Conservation (phyloP, 2,888 invertebrate species). For the Melanchra persicariae region DNA sequence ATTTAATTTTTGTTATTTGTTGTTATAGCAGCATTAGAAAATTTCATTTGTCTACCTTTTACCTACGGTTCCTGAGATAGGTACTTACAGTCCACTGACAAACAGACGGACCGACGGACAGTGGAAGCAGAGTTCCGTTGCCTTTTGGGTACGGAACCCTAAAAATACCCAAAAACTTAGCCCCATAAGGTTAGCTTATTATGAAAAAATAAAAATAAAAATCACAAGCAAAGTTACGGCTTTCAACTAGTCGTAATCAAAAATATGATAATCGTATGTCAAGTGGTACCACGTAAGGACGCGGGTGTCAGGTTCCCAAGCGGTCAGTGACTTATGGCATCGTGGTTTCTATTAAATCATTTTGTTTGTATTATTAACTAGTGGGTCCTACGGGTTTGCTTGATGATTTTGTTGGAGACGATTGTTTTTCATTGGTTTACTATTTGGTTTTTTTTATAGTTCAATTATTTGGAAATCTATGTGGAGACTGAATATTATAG, state of each 20-base stretch:
- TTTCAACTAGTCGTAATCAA: constrained; percentile 18
- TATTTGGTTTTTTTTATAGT: too few species aligned
- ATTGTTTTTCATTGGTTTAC: not conserved
- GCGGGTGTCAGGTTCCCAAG: constrained; percentile 67
- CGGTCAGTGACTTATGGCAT: constrained; percentile 64
- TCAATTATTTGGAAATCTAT: too few species aligned
- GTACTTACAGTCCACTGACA: too few species aligned
- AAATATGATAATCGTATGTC: constrained; percentile 58
- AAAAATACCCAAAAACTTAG: not conserved
- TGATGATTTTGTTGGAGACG: constrained; percentile 8
- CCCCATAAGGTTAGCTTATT: too few species aligned
- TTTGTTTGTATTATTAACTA: constrained; percentile 62
- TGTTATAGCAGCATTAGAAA: too few species aligned
- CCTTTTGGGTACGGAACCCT: too few species aligned
- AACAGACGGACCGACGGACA: too few species aligned
- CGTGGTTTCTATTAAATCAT: constrained; percentile 63
- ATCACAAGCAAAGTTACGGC: not conserved
- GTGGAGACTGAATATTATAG: too few species aligned
- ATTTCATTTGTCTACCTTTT: too few species aligned
- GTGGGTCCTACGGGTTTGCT: constrained; percentile 38
- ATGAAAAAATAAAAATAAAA: not conserved
- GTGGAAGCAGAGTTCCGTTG: too few species aligned
- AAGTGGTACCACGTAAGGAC: constrained; percentile 56
- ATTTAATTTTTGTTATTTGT: too few species aligned
- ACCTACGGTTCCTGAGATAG: too few species aligned